Conservation (phyloP, 2,888 invertebrate species). For the Notodonta dromedarius region DNA sequence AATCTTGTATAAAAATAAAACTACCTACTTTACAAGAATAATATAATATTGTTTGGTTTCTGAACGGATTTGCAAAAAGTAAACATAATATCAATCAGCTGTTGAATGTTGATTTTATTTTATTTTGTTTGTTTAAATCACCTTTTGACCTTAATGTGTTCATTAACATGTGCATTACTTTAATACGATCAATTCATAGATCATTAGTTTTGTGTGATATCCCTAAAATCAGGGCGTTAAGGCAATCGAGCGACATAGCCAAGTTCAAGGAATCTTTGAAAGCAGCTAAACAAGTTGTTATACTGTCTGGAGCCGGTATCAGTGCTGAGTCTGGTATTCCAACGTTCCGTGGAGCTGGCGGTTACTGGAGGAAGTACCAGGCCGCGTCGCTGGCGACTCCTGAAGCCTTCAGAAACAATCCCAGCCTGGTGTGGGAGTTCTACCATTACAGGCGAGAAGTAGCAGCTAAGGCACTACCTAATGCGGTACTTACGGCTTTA, state of each 20-base stretch:
- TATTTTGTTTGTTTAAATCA: not conserved
- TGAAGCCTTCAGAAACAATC: slow-evolving; percentile 88
- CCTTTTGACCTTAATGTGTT: not conserved
- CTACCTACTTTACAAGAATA: too few species aligned
- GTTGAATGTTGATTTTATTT: too few species aligned
- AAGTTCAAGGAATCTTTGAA: slow-evolving; percentile 84
- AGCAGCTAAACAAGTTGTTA: slow-evolving; percentile 86
- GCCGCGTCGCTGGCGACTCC: slow-evolving; percentile 88
- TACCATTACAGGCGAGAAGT: slow-evolving; percentile 93
- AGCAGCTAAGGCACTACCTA: slow-evolving; percentile 89
- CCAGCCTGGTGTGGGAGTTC: slow-evolving; percentile 95
- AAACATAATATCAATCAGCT: too few species aligned
- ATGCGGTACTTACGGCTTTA: slow-evolving; percentile 78
- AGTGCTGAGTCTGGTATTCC: slow-evolving; percentile 95
- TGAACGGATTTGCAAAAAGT: too few species aligned
- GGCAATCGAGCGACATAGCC: slow-evolving; percentile 66
- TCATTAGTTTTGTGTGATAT: slow-evolving; percentile 19
- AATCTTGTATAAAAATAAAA: too few species aligned
- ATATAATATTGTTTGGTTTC: too few species aligned
- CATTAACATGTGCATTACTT: slow-evolving; percentile 31
- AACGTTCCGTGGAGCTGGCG: slow-evolving; percentile 92
- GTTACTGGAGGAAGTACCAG: slow-evolving; percentile 91
- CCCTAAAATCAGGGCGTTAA: slow-evolving; percentile 35
- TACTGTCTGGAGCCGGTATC: slow-evolving; percentile 91
- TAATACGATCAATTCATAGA: slow-evolving; percentile 26